Evolutionary conservation across 2,797 vertebrate species (phyloP).

Genomic region (Sebastes diploproa): DNA sequence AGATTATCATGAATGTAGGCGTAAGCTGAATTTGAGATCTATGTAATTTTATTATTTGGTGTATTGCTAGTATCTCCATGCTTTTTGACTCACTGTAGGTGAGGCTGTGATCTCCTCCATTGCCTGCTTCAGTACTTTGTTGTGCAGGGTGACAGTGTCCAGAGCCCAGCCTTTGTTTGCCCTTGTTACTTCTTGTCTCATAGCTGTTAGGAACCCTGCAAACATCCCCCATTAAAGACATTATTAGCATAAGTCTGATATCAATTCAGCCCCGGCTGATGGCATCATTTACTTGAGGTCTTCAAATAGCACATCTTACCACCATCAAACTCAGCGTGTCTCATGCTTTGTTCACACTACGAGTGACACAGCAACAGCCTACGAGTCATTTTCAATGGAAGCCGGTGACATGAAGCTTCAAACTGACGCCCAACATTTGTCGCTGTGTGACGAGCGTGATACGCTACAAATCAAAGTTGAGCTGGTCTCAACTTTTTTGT

Average conservation of each 20-base stretch:
- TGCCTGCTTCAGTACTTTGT: slow-evolving; percentile 81
- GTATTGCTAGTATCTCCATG: background rate
- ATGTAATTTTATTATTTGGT: background rate
- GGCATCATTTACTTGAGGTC: background rate
- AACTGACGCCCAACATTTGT: too few species aligned
- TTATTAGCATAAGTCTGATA: background rate
- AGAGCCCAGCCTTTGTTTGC: slow-evolving; percentile 89
- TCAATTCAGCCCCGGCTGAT: background rate
- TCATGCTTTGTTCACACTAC: background rate
- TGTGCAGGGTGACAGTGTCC: slow-evolving; percentile 85
- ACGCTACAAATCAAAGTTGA: too few species aligned
- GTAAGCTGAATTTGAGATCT: background rate
- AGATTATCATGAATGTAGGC: background rate
- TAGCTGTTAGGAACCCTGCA: slow-evolving; percentile 87
- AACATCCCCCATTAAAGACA: background rate
- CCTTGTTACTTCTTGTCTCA: slow-evolving; percentile 88
- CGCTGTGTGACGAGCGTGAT: too few species aligned
- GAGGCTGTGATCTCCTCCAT: slow-evolving; percentile 80
- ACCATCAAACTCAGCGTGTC: background rate
- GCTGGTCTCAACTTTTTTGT: too few species aligned
- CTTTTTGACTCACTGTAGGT: slow-evolving; percentile 52
- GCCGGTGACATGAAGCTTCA: too few species aligned
- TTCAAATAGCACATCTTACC: background rate
- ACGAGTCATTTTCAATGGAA: too few species aligned
- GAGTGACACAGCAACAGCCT: background rate